phyloP scores from a whole-genome alignment of 2,888 invertebrate genomes.

The Gymnoscelis rufifasciata region DNA sequence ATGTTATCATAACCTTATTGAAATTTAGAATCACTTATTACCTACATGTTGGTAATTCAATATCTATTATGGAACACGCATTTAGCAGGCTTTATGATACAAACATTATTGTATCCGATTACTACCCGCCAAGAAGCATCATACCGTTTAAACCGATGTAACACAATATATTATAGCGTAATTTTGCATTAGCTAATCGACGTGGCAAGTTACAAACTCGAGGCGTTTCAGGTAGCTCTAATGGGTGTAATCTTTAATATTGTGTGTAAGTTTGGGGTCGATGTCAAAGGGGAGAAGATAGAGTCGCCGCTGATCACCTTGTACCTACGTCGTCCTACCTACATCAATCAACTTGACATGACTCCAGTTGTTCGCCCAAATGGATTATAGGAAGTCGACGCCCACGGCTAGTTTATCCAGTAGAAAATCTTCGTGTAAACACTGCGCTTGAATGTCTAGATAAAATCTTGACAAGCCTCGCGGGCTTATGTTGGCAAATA shows the following conservation, averaged over 20 bases:
- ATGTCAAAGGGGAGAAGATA: conserved; percentile 61
- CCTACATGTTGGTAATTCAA: not conserved
- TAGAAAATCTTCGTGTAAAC: conserved; percentile 22
- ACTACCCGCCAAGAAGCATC: not conserved
- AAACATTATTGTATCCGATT: conserved; percentile 2
- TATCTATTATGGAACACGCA: not conserved
- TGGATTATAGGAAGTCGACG: conserved; percentile 73
- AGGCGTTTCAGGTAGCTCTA: conserved; percentile 2
- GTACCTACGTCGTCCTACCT: conserved; percentile 46
- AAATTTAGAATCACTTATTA: too few relatives aligned
- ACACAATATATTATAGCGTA: not conserved
- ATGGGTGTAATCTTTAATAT: conserved; percentile 30
- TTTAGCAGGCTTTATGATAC: not conserved
- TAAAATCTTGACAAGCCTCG: conserved; percentile 21
- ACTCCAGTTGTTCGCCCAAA: conserved; percentile 74
- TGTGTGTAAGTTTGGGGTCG: conserved; percentile 47
- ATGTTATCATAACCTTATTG: too few relatives aligned
- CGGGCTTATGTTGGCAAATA: conserved; percentile 19
- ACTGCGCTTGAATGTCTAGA: conserved; percentile 18
- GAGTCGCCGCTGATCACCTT: conserved; percentile 61
- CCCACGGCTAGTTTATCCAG: conserved; percentile 35
- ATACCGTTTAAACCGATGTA: not conserved
- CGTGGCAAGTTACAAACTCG: not conserved
- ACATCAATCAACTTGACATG: conserved; percentile 76
- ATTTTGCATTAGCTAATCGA: conserved; percentile 8